Evolutionary conservation across 1,140 invertebrate species (phyloP).

Genomic region (Drosophila nebulosa): DNA sequence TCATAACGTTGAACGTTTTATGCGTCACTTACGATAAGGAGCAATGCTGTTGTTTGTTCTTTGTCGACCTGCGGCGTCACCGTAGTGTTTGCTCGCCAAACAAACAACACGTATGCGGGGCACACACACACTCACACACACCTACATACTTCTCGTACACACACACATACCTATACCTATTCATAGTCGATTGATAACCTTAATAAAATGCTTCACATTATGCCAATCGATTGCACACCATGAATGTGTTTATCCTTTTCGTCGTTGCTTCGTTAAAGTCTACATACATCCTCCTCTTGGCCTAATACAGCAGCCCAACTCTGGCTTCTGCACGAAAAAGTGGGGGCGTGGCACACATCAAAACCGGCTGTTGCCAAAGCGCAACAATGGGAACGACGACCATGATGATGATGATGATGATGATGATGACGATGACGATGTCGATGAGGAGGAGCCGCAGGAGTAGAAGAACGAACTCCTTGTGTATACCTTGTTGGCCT

Average conservation of each 20-base stretch:
- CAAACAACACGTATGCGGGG: conserved; percentile 50
- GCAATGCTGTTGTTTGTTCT: conserved; percentile 26
- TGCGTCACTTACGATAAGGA: conserved; percentile 69
- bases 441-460: conserved; percentile 32
- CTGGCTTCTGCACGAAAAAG: not conserved
- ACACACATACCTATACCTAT: conserved; percentile 44
- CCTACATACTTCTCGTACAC: conserved; percentile 18
- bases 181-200: conserved; percentile 78
- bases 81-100: conserved; percentile 49
- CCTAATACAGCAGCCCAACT: conserved; percentile 42
- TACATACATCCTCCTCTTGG: not conserved
- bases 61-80: conserved; percentile 40
- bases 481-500: conserved; percentile 61
- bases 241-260: conserved; percentile 77
- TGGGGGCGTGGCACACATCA: conserved; percentile 53
- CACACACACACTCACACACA: conserved; percentile 13
- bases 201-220: conserved; percentile 79
- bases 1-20: conserved; percentile 72
- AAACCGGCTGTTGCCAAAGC: conserved; percentile 70
- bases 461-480: conserved; percentile 24
- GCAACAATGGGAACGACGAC: conserved; percentile 44
- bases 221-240: conserved; percentile 79
- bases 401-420: not conserved
- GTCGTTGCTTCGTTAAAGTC: conserved; percentile 41
- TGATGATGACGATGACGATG: conserved; percentile 14